Conservation (phyloP, 2,888 invertebrate species). For the Lithophane semibrunnea region DNA sequence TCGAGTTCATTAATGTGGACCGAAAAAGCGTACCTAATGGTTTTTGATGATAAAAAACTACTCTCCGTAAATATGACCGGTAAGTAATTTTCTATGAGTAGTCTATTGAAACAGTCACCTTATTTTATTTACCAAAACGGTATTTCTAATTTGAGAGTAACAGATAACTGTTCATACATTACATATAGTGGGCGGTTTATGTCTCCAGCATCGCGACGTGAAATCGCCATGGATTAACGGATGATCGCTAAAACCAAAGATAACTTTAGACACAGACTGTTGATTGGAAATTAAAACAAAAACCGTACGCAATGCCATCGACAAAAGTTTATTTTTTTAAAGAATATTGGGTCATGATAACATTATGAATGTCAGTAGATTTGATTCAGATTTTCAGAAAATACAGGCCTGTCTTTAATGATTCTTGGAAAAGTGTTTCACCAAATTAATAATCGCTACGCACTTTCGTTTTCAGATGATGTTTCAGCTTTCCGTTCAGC, state of each 20-base stretch:
- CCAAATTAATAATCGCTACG: not conserved
- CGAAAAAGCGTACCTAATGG: not conserved
- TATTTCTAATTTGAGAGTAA: slow-evolving; percentile 54
- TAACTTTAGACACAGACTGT: slow-evolving; percentile 2
- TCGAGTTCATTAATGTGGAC: not conserved
- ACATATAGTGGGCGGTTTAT: slow-evolving; percentile 65
- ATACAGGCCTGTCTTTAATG: not conserved
- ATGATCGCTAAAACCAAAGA: slow-evolving; percentile 61
- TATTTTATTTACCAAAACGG: slow-evolving; percentile 44
- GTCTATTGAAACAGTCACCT: not conserved
- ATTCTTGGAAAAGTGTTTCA: slow-evolving; percentile 2
- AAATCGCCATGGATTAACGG: slow-evolving; percentile 67
- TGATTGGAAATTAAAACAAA: no score
- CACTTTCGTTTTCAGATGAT: not conserved
- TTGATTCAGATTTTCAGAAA: not conserved
- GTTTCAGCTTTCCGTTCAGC: not conserved
- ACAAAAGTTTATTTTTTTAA: not conserved
- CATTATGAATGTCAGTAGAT: not conserved
- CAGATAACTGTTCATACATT: slow-evolving; percentile 57
- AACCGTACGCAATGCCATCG: not conserved
- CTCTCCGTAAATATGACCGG: not conserved
- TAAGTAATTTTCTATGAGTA: no score
- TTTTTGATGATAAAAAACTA: slow-evolving; percentile 9
- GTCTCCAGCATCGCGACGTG: slow-evolving; percentile 40
- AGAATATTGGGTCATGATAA: slow-evolving; percentile 11